Conservation (phyloP, 2,797 vertebrate species). For the Passerculus sandwichensis region DNA sequence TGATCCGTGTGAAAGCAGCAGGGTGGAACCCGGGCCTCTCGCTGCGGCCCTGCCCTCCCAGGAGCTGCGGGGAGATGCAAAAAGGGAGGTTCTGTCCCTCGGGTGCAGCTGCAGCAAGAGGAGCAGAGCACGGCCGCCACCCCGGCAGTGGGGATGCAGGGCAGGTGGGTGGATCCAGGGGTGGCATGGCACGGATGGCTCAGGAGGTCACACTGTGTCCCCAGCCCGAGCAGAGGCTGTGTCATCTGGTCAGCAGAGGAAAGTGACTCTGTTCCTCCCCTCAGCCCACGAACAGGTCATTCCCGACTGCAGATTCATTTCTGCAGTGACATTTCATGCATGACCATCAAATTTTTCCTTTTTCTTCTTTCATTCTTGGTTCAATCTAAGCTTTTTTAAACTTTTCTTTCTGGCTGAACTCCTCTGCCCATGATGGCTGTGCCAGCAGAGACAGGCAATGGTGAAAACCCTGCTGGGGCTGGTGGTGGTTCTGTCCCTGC, state of each 20-base stretch:
- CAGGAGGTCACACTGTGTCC: fast-evolving
- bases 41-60: not conserved
- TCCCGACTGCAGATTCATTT: not conserved
- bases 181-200: not conserved
- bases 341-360: not conserved
- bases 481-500: not conserved
- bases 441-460: not conserved
- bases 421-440: not conserved
- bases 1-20: not conserved
- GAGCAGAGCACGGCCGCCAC: fast-evolving
- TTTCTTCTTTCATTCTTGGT: not conserved
- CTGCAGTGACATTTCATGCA: not conserved
- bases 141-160: fast-evolving
- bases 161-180: not conserved
- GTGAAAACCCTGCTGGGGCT: not conserved
- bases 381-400: not conserved
- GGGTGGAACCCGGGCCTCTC: not conserved
- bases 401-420: not conserved
- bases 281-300: not conserved
- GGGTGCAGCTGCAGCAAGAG: not conserved
- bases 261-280: not conserved
- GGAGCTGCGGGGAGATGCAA: not conserved
- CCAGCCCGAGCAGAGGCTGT: not conserved
- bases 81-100: not conserved
- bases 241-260: not conserved